Percentiles rank a stretch among this genome's conserved stretches.
phyloP scores from a whole-genome alignment of 2,888 invertebrate species.

The Zhuqinia jingwanae region DNA sequence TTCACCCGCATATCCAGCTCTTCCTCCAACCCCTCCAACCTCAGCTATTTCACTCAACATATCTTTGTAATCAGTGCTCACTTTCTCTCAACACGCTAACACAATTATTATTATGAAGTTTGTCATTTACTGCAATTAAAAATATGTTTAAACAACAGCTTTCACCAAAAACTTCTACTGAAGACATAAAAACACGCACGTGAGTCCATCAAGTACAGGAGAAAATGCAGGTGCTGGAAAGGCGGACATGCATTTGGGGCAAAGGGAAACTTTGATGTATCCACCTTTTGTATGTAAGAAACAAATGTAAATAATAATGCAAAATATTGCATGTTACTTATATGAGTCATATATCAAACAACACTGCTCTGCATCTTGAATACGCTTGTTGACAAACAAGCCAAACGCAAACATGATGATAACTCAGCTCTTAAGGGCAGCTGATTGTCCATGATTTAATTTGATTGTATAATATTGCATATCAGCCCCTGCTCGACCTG shows the following conservation, averaged over 20 bases:
- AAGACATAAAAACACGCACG: constrained; percentile 26
- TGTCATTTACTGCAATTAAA: too few relatives aligned
- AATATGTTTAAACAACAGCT: not conserved
- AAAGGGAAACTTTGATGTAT: not conserved
- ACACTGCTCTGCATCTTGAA: too few relatives aligned
- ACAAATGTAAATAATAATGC: not conserved
- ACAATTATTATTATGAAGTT: not conserved
- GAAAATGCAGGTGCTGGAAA: not conserved
- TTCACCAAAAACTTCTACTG: not conserved
- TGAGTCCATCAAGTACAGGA: not conserved
- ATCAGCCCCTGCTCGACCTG: too few relatives aligned
- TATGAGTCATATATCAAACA: too few relatives aligned
- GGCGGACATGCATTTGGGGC: not conserved
- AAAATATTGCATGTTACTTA: too few relatives aligned
- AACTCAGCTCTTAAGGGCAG: too few relatives aligned
- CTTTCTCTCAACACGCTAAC: not conserved
- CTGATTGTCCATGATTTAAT: too few relatives aligned
- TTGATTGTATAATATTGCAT: too few relatives aligned
- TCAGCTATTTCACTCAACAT: constrained; percentile 49
- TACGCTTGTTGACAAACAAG: too few relatives aligned
- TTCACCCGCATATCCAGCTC: constrained; percentile 3
- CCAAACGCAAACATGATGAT: too few relatives aligned
- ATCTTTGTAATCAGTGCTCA: not conserved
- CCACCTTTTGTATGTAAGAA: too few relatives aligned
- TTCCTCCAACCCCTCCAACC: constrained; percentile 5